Conservation (phyloP, 1,140 invertebrate species). For the Ladona fulva region DNA sequence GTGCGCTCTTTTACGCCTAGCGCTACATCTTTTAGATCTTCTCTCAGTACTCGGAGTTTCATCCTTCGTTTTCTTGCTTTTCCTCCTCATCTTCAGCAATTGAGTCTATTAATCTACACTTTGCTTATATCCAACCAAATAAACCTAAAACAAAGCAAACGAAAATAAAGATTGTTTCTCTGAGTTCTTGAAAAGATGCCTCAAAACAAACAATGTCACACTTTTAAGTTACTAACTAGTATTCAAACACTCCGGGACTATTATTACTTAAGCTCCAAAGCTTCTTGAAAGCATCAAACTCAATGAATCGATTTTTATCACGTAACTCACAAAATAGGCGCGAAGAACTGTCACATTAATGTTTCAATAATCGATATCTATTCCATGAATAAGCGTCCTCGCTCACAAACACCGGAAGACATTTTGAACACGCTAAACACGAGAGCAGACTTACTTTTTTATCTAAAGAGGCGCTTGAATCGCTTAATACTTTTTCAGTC, state of each 20-base stretch:
- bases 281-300: too few relatives aligned
- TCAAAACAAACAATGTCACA: slow-evolving; percentile 6
- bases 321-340: too few relatives aligned
- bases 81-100: neutral
- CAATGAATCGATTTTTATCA: too few relatives aligned
- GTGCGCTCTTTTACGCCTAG: neutral
- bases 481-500: neutral
- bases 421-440: slow-evolving; percentile 6
- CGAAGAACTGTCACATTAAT: too few relatives aligned
- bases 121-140: neutral
- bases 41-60: neutral
- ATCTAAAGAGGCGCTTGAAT: neutral
- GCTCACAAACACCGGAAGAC: neutral
- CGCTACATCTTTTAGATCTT: neutral
- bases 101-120: neutral
- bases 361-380: neutral
- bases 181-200: neutral
- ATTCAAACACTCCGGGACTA: too few relatives aligned
- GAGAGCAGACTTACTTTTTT: neutral
- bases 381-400: neutral
- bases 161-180: neutral
- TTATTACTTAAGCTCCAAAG: too few relatives aligned
- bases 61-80: neutral
- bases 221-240: neutral
- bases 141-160: neutral